phyloP scores from a whole-genome alignment of 1,140 invertebrate genomes.

The Leptinotarsa defecta region DNA sequence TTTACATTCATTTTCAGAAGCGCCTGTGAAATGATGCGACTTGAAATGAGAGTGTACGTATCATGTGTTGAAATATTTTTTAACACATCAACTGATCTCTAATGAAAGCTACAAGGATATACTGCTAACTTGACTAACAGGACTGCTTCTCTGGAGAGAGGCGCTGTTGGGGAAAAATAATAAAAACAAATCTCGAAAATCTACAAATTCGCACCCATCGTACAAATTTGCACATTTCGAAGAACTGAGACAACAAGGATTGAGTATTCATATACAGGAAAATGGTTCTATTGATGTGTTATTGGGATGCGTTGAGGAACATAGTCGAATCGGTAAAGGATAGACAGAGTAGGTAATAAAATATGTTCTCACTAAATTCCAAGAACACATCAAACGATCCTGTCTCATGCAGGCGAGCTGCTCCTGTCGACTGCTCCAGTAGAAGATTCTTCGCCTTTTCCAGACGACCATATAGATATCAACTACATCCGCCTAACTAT shows the following conservation, averaged over 20 bases:
- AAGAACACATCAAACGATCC: conserved; percentile 49
- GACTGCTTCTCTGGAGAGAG: conserved; percentile 3
- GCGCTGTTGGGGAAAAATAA: conserved; percentile 1
- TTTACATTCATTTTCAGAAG: too few relatives aligned
- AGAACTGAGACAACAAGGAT: background rate
- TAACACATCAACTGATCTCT: background rate
- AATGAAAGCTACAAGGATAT: background rate
- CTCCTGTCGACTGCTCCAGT: background rate
- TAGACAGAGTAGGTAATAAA: conserved; percentile 12
- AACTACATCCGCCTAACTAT: background rate
- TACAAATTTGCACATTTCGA: background rate
- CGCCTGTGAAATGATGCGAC: too few relatives aligned
- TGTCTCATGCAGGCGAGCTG: background rate
- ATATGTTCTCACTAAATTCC: conserved; percentile 27
- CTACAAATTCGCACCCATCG: background rate
- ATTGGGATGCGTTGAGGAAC: conserved; percentile 35
- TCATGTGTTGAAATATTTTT: too few relatives aligned
- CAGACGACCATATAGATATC: background rate
- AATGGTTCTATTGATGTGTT: conserved; percentile 51
- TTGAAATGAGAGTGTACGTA: too few relatives aligned
- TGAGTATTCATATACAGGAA: conserved; percentile 1
- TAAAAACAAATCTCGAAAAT: conserved; percentile 8
- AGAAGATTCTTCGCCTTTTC: background rate
- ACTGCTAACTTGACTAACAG: background rate
- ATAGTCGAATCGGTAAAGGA: conserved; percentile 12